Evolutionary conservation across 2,888 invertebrate species (phyloP).

Genomic region (Macaria liturata): DNA sequence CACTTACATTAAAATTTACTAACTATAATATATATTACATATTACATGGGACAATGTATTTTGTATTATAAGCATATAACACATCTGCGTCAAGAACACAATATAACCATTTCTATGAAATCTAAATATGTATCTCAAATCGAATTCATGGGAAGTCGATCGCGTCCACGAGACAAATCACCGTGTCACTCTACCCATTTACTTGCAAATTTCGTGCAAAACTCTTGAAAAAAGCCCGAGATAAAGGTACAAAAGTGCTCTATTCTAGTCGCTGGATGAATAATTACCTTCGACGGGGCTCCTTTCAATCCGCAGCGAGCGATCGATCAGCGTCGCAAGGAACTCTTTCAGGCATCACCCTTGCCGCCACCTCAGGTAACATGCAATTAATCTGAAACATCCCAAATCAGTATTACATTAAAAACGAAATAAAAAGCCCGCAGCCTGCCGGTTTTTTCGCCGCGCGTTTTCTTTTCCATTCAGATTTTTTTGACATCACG

Average conservation of each 20-base stretch:
- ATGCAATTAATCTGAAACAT: slow-evolving; percentile 82
- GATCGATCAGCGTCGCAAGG: slow-evolving; percentile 80
- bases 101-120: slow-evolving; percentile 38
- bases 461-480: slow-evolving; percentile 81
- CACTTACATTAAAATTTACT: too few relatives aligned
- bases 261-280: slow-evolving; percentile 83
- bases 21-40: too few relatives aligned
- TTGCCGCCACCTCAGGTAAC: slow-evolving; percentile 78
- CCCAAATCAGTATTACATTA: slow-evolving; percentile 83
- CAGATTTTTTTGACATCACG: slow-evolving; percentile 84
- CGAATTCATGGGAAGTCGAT: slow-evolving; percentile 71
- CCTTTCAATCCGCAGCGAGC: slow-evolving; percentile 80
- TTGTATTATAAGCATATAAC: too few relatives aligned
- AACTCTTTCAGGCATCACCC: slow-evolving; percentile 82
- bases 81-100: slow-evolving; percentile 37
- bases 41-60: too few relatives aligned
- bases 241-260: slow-evolving; percentile 83
- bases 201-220: slow-evolving; percentile 82
- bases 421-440: slow-evolving; percentile 78
- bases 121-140: slow-evolving; percentile 38
- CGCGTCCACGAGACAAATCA: slow-evolving; percentile 72
- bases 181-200: slow-evolving; percentile 78
- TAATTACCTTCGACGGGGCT: slow-evolving; percentile 82
- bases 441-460: slow-evolving; percentile 76
- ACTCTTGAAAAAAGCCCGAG: slow-evolving; percentile 75